phyloP scores from a whole-genome alignment of 2,888 invertebrate species.

The Nomada flava region DNA sequence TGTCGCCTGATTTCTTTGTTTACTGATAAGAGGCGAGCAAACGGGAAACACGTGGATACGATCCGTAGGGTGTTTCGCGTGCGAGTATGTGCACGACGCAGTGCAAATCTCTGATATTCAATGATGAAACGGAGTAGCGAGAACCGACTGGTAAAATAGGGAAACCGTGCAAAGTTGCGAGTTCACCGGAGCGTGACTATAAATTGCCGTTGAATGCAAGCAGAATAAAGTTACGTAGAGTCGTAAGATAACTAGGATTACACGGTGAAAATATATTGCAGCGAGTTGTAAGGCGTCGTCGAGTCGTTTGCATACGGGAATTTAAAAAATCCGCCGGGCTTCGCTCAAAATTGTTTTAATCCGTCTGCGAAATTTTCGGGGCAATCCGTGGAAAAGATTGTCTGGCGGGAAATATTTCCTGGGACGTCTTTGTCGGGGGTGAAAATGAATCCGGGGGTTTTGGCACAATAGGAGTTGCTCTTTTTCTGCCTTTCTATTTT shows the following conservation, averaged over 20 bases:
- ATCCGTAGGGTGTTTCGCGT: slow-evolving; percentile 6
- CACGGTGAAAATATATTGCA: slow-evolving; percentile 12
- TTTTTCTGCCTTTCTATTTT: slow-evolving; percentile 20
- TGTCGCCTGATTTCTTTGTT: slow-evolving; percentile 32
- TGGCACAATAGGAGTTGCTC: background rate
- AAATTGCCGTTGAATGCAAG: slow-evolving; percentile 27
- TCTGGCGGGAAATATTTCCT: slow-evolving; percentile 20
- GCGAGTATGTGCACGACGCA: background rate
- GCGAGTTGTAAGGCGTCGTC: slow-evolving; percentile 5
- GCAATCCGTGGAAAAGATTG: background rate
- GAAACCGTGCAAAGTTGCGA: slow-evolving; percentile 24
- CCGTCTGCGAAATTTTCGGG: slow-evolving; percentile 1
- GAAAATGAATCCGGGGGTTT: slow-evolving; percentile 31
- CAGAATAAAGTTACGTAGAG: slow-evolving; percentile 40
- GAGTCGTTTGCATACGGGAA: slow-evolving; percentile 30
- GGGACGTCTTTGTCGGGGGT: slow-evolving; percentile 9
- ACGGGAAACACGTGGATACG: slow-evolving; percentile 1
- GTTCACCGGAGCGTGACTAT: slow-evolving; percentile 2
- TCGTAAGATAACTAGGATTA: slow-evolving; percentile 32
- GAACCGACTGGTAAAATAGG: slow-evolving; percentile 1
- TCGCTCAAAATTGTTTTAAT: background rate
- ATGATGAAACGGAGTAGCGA: background rate
- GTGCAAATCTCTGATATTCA: slow-evolving; percentile 23
- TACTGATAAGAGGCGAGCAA: slow-evolving; percentile 22
- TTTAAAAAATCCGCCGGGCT: slow-evolving; percentile 3